These are phyloP conservation scores for Parnassius glacialis DNA, from an alignment of 2,888 invertebrate species.

Conservation along the genomic window DNA sequence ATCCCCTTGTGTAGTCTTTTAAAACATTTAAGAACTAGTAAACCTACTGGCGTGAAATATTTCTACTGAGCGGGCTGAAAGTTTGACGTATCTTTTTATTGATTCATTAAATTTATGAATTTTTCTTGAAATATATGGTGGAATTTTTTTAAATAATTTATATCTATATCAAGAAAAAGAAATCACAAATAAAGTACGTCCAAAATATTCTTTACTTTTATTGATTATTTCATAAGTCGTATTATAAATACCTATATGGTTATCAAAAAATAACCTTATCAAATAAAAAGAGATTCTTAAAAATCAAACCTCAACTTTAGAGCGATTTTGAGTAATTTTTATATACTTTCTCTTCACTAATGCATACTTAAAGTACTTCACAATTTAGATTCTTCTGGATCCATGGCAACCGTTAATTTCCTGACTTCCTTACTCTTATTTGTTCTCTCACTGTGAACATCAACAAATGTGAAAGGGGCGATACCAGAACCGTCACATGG, in stretches of 20 bases:
- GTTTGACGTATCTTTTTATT: no score
- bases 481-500: conserved; percentile 52
- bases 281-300: conserved; percentile 23
- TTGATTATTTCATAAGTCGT: no score
- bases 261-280: not conserved
- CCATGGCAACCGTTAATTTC: conserved; percentile 44
- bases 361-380: not conserved
- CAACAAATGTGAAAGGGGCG: conserved; percentile 62
- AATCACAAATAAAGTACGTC: conserved; percentile 7
- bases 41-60: not conserved
- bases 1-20: conserved; percentile 54
- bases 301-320: conserved; percentile 11
- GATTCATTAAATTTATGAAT: no score
- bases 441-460: conserved; percentile 55
- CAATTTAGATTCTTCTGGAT: conserved; percentile 65
- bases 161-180: not conserved
- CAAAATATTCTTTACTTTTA: not conserved
- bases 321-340: conserved; percentile 6
- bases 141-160: not conserved
- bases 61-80: no score
- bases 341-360: not conserved
- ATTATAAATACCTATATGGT: no score
- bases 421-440: conserved; percentile 38
- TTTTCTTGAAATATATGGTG: not conserved
- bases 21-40: not conserved